A percentile compares a stretch with the other conserved stretches of the same genome.
These are phyloP conservation scores for Eurosta solidaginis DNA, from an alignment of 1,140 invertebrate genomes.

Conservation along the genomic window DNA sequence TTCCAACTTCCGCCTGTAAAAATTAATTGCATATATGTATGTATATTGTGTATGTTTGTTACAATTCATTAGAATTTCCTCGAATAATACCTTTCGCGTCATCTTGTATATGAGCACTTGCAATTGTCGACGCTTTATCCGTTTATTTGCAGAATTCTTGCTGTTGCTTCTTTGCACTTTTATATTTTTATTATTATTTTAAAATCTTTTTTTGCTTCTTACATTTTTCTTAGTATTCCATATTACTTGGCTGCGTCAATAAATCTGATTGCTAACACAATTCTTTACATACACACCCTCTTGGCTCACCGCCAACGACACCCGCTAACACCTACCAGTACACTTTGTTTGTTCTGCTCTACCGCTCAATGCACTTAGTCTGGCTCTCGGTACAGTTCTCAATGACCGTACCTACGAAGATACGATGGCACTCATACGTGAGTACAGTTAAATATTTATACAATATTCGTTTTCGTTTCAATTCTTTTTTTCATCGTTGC, in stretches of 20 bases:
- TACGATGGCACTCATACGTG: neutral
- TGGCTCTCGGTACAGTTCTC: neutral
- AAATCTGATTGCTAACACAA: constrained; percentile 6
- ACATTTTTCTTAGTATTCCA: constrained; percentile 15
- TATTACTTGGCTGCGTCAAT: constrained; percentile 15
- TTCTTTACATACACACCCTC: neutral
- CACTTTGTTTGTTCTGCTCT: neutral
- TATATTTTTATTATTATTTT: constrained; percentile 34
- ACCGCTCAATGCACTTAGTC: neutral
- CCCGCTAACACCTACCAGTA: neutral
- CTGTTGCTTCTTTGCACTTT: constrained; percentile 34
- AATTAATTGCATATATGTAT: no score
- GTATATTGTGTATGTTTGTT: no score
- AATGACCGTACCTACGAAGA: no score
- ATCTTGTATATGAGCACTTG: no score
- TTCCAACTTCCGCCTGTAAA: no score
- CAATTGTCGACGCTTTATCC: constrained; percentile 21
- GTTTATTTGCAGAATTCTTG: constrained; percentile 21
- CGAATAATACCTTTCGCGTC: no score
- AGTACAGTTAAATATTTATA: constrained; percentile 19
- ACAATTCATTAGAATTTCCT: no score
- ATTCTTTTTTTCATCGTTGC: neutral
- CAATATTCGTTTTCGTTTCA: neutral
- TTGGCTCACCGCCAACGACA: no score
- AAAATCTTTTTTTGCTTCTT: no score